Percentiles rank a stretch among this genome's conserved stretches.
Conservation (phyloP, 2,888 invertebrate genomes). For the Tribolium freemani region DNA sequence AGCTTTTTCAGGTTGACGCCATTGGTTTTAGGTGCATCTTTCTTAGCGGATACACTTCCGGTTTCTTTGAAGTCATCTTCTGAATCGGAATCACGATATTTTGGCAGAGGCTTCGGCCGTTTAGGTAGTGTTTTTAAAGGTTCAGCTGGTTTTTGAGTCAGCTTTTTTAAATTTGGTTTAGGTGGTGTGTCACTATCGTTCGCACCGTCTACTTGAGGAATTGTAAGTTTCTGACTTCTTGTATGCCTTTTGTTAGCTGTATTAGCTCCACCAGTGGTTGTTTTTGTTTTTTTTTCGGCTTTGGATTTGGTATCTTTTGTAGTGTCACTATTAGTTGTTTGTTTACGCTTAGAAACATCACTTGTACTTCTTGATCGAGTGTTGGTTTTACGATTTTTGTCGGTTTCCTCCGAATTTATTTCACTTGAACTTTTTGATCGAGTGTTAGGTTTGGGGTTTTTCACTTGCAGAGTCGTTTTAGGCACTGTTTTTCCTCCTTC, state of each 20-base stretch:
- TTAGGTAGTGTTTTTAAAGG: too few relatives aligned
- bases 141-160: slow-evolving; percentile 49
- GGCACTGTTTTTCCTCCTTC: neutral
- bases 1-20: slow-evolving; percentile 47
- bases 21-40: slow-evolving; percentile 36
- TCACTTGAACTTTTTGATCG: slow-evolving; percentile 2
- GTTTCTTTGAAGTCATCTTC: slow-evolving; percentile 56
- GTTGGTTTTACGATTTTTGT: neutral
- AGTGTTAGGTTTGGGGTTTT: neutral
- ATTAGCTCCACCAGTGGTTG: neutral
- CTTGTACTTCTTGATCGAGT: slow-evolving; percentile 2
- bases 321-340: too few relatives aligned
- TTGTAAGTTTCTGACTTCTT: neutral
- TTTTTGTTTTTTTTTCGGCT: neutral
- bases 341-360: neutral
- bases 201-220: slow-evolving; percentile 53
- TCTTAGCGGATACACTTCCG: slow-evolving; percentile 38
- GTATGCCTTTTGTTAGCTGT: neutral
- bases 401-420: neutral
- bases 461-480: neutral
- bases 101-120: slow-evolving; percentile 45
- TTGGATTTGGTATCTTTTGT: neutral
- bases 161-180: slow-evolving; percentile 58
- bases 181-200: slow-evolving; percentile 49
- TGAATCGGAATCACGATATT: slow-evolving; percentile 52